Conservation (phyloP, 1,140 invertebrate genomes). For the Capitella teleta region DNA sequence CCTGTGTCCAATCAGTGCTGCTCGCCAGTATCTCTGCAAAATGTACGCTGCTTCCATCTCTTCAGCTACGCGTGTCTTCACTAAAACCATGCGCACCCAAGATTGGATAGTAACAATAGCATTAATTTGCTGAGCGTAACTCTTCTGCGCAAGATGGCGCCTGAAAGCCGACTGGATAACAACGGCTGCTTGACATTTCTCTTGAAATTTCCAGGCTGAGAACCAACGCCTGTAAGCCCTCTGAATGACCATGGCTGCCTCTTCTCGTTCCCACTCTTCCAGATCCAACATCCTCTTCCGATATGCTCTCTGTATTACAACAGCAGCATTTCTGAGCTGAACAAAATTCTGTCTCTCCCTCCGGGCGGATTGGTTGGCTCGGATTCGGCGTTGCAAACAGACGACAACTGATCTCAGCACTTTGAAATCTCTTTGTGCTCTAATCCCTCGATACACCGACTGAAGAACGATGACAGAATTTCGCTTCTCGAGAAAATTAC, state of each 20-base stretch:
- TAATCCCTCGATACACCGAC: too few relatives aligned
- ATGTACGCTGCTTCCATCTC: not conserved
- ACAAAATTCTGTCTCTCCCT: not conserved
- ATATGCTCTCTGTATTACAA: constrained; percentile 1
- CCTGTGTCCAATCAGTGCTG: too few relatives aligned
- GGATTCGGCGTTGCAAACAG: too few relatives aligned
- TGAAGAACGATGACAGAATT: too few relatives aligned
- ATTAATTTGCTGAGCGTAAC: constrained; percentile 4
- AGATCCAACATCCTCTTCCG: not conserved
- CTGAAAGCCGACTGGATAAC: constrained; percentile 24
- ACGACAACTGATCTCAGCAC: too few relatives aligned
- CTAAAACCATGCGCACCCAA: constrained; percentile 6
- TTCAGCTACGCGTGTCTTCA: not conserved
- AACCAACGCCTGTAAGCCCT: not conserved
- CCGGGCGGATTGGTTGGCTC: too few relatives aligned
- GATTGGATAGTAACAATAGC: constrained; percentile 19
- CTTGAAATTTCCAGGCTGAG: not conserved
- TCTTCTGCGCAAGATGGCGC: constrained; percentile 6
- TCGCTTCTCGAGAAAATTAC: too few relatives aligned
- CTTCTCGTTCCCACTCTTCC: too few relatives aligned
- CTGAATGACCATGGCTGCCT: constrained; percentile 2
- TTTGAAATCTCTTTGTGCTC: too few relatives aligned
- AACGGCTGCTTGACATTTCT: constrained; percentile 23
- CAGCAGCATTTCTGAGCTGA: not conserved
- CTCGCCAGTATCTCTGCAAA: not conserved